phyloP scores from a whole-genome alignment of 2,113 vertebrate species.

The Platanista minor region DNA sequence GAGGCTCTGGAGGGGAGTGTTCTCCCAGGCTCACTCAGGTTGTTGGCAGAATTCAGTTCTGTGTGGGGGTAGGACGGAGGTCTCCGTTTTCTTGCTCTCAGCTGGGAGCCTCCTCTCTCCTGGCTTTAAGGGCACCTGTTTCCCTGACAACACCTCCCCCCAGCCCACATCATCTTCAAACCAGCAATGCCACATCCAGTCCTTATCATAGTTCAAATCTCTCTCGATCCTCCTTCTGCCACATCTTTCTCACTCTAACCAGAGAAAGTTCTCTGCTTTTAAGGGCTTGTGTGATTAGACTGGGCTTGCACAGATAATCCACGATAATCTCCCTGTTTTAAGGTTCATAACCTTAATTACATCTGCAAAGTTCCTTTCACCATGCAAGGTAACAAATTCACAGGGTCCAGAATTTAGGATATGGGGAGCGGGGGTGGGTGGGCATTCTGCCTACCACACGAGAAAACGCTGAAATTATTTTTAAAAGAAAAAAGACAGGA shows the following conservation, averaged over 20 bases:
- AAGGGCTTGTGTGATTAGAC: not conserved
- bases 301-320: not conserved
- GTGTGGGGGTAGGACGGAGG: not conserved
- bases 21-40: not conserved
- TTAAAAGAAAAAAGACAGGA: not conserved
- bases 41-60: not conserved
- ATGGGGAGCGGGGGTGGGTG: no score
- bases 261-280: not conserved
- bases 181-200: rapidly evolving
- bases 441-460: not conserved
- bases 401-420: not conserved
- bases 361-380: not conserved
- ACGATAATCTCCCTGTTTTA: not conserved
- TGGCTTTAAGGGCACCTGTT: not conserved
- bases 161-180: no score
- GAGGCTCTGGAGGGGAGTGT: no score
- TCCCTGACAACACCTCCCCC: not conserved
- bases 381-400: not conserved
- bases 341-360: not conserved
- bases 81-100: not conserved
- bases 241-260: not conserved
- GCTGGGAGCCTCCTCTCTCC: not conserved
- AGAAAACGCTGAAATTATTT: not conserved
- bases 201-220: not conserved
- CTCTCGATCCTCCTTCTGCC: not conserved